These are phyloP conservation scores for Acheta domesticus DNA, from an alignment of 2,888 invertebrate genomes.

Conservation along the genomic window DNA sequence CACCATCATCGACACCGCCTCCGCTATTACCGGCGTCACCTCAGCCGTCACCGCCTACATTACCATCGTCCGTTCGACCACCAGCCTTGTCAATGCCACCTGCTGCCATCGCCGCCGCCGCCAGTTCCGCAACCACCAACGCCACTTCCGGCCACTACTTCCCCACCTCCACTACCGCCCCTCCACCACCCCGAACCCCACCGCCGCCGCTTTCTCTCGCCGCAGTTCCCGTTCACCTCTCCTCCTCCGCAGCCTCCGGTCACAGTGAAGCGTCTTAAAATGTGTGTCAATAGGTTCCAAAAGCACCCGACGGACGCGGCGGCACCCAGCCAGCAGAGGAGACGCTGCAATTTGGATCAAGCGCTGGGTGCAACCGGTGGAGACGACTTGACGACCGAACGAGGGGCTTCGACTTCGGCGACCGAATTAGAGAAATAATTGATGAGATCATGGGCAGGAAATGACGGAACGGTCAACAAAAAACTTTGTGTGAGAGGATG, in stretches of 20 bases:
- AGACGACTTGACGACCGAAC: too few relatives aligned
- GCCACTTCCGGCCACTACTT: neutral
- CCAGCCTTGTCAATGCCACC: too few relatives aligned
- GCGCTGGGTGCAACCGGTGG: too few relatives aligned
- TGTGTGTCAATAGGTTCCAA: slow-evolving; percentile 8
- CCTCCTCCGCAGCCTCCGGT: neutral
- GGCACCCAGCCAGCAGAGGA: too few relatives aligned
- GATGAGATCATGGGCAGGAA: too few relatives aligned
- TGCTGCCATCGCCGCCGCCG: neutral
- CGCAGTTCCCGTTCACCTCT: neutral
- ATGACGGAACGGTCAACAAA: too few relatives aligned
- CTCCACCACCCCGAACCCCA: neutral
- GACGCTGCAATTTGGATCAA: too few relatives aligned
- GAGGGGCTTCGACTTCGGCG: too few relatives aligned
- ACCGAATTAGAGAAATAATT: too few relatives aligned
- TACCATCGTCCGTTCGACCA: neutral
- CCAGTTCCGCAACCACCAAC: too few relatives aligned
- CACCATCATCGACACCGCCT: neutral
- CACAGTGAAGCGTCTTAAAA: neutral
- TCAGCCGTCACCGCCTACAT: neutral
- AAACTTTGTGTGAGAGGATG: too few relatives aligned
- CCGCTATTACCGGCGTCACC: neutral
- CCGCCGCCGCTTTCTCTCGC: neutral
- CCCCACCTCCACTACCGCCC: neutral
- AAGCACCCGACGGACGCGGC: neutral